Conservation (phyloP, 2,113 vertebrate species). For the Colinus virginianus region DNA sequence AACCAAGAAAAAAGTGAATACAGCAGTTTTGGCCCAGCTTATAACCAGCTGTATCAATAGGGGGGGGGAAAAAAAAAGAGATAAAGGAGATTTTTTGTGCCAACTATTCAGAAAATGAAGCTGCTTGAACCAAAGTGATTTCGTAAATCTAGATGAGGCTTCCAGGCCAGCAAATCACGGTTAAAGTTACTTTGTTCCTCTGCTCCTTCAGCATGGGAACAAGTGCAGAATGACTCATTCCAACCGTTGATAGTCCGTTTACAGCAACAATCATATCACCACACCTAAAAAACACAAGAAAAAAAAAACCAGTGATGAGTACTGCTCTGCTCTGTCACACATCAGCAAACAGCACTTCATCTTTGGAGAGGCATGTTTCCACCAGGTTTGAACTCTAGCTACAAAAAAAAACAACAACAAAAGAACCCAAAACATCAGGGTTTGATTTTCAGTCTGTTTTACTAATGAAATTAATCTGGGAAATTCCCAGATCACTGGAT, state of each 20-base stretch:
- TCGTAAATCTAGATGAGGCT: conserved; percentile 84
- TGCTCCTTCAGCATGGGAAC: conserved; percentile 99
- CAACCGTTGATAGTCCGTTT: conserved; percentile 92
- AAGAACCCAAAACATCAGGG: neutral
- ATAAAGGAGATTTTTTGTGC: conserved; percentile 38
- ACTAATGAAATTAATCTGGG: neutral
- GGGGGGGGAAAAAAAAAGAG: neutral
- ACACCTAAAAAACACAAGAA: conserved; percentile 81
- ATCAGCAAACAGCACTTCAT: neutral
- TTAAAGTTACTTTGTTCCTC: conserved; percentile 94
- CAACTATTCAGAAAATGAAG: conserved; percentile 44
- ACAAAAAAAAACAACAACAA: neutral
- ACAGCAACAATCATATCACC: conserved; percentile 99
- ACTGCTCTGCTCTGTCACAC: neutral
- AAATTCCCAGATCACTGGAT: neutral
- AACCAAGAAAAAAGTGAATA: neutral
- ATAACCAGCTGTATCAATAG: conserved; percentile 70
- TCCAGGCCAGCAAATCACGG: conserved; percentile 97
- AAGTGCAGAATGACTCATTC: conserved; percentile 97
- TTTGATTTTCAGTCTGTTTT: neutral
- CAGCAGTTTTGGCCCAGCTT: conserved; percentile 72
- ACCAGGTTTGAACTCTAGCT: neutral
- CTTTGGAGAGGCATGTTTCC: neutral
- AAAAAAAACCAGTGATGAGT: neutral
- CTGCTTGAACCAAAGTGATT: neutral